Evolutionary conservation across 2,888 invertebrate genomes (phyloP), one percentile per base, ranked within the genome.

Genomic region (Eubasilissa splendida): DNA sequence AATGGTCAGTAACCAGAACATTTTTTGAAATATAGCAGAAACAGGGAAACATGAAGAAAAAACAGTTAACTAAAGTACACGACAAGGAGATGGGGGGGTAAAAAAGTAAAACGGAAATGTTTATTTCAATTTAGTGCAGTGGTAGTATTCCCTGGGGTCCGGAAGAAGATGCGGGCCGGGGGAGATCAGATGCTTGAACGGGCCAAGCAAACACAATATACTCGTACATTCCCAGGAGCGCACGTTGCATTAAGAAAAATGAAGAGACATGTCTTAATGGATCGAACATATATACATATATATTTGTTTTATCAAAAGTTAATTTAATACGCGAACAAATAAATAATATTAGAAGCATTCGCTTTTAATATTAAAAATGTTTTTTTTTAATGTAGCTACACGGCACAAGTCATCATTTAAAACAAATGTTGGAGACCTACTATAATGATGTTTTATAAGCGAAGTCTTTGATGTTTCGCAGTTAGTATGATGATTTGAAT

Each of bases 111-210:
- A 83, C 82, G 80, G 77, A 82, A 81, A 83, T 82, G 83, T 83
- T 83, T 83, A 83, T 83, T 83, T 83, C 83, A 83, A 83, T 83
- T 83, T 83, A 79, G 83, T 83, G 83, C 83, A 83, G 80, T 79
- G 80, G 80, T 66, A 74, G 33, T 70, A 79, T 74, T 81, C 83
- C 83, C 82, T 10, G 74, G 82, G 75, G 82, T 70, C 42, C 82
- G 63, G 78, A 76, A 42, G 75, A 76, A 70, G 75, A 79, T 79
- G 80, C 83, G 68, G 80, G 79, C 75, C 76, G 76, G 74, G 81
- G 83, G 80, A 76, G 68, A 66, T 77, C 66, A 50, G 68, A 68
- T 78, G 68, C 65, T 66, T 54, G 59, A 53, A 60, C 59, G 58
- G 31, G 70, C 60, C 33, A 76, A 56, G 31, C n/a, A 79, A 76